A percentile compares a stretch with the other conserved stretches of the same genome.
These are phyloP conservation scores for Hypomesus transpacificus DNA, from an alignment of 2,113 vertebrate species.

Conservation along the genomic window DNA sequence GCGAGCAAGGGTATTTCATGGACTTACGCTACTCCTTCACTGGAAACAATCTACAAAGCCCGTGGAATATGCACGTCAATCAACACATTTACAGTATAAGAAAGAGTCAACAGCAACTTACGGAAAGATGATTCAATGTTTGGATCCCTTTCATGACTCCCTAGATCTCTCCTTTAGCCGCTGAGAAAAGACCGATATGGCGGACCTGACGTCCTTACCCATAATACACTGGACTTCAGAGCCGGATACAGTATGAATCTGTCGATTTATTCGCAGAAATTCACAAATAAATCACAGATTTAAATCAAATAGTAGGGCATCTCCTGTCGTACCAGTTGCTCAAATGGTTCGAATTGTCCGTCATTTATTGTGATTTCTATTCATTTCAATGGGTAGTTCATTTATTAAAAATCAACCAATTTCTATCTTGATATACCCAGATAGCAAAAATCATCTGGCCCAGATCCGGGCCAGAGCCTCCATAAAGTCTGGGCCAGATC, in stretches of 20 bases:
- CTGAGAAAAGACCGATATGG: slow-evolving; percentile 34
- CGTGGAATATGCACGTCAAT: rapidly evolving
- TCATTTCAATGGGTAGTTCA: too few species aligned
- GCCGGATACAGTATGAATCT: background rate
- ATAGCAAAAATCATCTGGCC: too few species aligned
- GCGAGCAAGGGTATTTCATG: slow-evolving; percentile 11
- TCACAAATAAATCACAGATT: too few species aligned
- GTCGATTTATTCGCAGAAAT: background rate
- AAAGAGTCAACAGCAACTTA: slow-evolving; percentile 41
- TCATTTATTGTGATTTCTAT: too few species aligned
- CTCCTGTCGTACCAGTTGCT: too few species aligned
- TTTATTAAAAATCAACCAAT: too few species aligned
- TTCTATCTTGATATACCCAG: too few species aligned
- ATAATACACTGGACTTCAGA: slow-evolving; percentile 42
- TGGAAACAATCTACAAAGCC: background rate
- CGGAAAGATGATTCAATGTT: slow-evolving; percentile 56
- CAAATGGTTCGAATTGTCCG: too few species aligned
- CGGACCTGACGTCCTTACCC: slow-evolving; percentile 47
- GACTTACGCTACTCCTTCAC: background rate
- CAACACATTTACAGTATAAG: background rate
- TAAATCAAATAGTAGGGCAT: too few species aligned
- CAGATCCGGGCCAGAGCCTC: too few species aligned
- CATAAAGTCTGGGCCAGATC: too few species aligned
- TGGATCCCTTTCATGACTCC: slow-evolving; percentile 66
- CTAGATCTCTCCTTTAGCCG: slow-evolving; percentile 57